Percentiles rank a stretch among this genome's conserved stretches.
These are phyloP conservation scores for Anseranas semipalmata DNA, from an alignment of 2,113 vertebrate genomes.

Conservation along the genomic window DNA sequence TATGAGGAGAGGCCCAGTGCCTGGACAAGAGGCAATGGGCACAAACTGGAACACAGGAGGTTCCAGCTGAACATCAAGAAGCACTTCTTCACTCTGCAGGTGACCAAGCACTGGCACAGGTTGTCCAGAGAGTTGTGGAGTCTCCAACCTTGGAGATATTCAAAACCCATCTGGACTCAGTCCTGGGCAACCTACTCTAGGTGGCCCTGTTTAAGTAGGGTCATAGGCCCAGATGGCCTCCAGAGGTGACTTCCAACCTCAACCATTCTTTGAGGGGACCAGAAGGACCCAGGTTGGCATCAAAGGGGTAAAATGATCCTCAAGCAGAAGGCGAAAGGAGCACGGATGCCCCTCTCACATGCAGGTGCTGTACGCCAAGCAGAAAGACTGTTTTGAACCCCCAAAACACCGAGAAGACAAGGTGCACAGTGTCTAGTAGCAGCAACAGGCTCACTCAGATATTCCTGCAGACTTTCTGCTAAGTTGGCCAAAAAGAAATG, in stretches of 20 bases:
- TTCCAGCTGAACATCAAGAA: too few relatives aligned
- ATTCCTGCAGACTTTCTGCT: neutral
- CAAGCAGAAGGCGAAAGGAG: neutral
- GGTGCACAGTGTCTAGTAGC: neutral
- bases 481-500: fast-evolving
- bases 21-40: too few relatives aligned
- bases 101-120: too few relatives aligned
- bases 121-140: too few relatives aligned
- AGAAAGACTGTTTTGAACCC: neutral
- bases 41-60: too few relatives aligned
- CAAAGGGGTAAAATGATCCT: neutral
- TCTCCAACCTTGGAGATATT: too few relatives aligned
- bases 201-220: neutral
- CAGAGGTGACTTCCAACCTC: neutral
- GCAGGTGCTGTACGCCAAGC: fast-evolving
- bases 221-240: neutral
- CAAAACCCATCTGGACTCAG: too few relatives aligned
- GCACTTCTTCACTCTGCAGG: too few relatives aligned
- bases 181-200: neutral
- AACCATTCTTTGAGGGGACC: neutral
- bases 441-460: too few relatives aligned
- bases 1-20: neutral
- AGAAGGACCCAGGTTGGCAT: fast-evolving
- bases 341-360: neutral
- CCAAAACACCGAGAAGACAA: neutral